phyloP scores from a whole-genome alignment of 2,113 vertebrate genomes.

The Microtus oregoni region DNA sequence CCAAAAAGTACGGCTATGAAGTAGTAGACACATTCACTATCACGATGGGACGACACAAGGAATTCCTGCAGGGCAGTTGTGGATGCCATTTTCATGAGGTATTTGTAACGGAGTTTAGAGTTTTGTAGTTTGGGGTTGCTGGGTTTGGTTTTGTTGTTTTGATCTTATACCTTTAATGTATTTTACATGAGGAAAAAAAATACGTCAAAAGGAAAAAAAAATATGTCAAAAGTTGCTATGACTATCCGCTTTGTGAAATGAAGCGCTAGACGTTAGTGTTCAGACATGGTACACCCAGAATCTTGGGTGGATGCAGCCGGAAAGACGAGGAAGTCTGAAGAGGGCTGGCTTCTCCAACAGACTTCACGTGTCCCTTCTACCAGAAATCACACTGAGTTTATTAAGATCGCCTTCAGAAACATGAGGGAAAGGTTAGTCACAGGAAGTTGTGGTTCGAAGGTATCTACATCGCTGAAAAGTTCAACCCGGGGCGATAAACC shows the following conservation, averaged over 20 bases:
- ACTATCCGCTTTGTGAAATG: background rate
- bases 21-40: conserved; percentile 93
- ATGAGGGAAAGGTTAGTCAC: background rate
- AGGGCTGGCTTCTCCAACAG: background rate
- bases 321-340: background rate
- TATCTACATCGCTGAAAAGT: background rate
- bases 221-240: background rate
- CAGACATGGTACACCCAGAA: background rate
- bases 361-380: background rate
- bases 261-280: background rate
- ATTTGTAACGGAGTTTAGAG: conserved; percentile 21
- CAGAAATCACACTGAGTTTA: background rate
- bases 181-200: conserved; percentile 49
- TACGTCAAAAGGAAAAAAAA: background rate
- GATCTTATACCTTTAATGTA: background rate
- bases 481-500: background rate
- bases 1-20: conserved; percentile 92
- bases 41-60: conserved; percentile 96
- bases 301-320: background rate
- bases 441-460: background rate
- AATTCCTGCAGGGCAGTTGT: conserved; percentile 95
- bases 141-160: background rate
- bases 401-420: background rate
- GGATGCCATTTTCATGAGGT: conserved; percentile 99
- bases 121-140: background rate